Conservation (phyloP, 2,113 vertebrate genomes). For the Silurus glanis region DNA sequence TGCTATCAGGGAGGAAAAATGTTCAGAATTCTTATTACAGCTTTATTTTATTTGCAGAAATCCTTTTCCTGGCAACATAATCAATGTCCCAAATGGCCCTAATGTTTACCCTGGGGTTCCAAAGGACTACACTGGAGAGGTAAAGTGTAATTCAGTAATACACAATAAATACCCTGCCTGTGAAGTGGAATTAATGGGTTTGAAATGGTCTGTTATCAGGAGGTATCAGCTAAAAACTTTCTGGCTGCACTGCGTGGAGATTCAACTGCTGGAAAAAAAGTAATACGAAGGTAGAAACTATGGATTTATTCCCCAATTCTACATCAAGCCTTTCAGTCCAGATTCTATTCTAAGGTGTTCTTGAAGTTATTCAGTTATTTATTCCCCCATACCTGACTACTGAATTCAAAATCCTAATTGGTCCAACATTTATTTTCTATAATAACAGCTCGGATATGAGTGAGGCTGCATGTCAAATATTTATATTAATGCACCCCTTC, state of each 20-base stretch:
- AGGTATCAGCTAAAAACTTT: constrained; percentile 30
- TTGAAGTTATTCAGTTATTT: too few relatives aligned
- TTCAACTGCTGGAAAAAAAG: not conserved
- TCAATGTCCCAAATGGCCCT: constrained; percentile 27
- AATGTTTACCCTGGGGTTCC: constrained; percentile 25
- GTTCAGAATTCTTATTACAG: too few relatives aligned
- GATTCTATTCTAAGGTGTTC: too few relatives aligned
- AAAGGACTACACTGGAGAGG: constrained; percentile 39
- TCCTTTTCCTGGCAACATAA: constrained; percentile 24
- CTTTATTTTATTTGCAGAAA: constrained; percentile 21
- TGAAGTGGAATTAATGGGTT: not conserved
- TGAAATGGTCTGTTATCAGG: not conserved
- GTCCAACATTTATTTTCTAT: too few relatives aligned
- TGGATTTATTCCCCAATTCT: too few relatives aligned
- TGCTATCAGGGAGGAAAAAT: too few relatives aligned
- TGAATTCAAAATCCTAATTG: too few relatives aligned
- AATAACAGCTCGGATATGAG: not conserved
- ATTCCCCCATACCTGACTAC: too few relatives aligned
- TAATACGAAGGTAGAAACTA: constrained; percentile 8
- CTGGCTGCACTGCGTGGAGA: constrained; percentile 31
- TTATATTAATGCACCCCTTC: too few relatives aligned
- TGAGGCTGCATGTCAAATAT: too few relatives aligned
- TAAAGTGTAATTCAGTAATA: constrained; percentile 4
- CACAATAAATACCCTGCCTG: too few relatives aligned
- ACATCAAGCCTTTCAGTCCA: too few relatives aligned